Evolutionary conservation across 2,113 vertebrate species (phyloP), one percentile per base, ranked within the genome.

Genomic region (Psettodes erumei): DNA sequence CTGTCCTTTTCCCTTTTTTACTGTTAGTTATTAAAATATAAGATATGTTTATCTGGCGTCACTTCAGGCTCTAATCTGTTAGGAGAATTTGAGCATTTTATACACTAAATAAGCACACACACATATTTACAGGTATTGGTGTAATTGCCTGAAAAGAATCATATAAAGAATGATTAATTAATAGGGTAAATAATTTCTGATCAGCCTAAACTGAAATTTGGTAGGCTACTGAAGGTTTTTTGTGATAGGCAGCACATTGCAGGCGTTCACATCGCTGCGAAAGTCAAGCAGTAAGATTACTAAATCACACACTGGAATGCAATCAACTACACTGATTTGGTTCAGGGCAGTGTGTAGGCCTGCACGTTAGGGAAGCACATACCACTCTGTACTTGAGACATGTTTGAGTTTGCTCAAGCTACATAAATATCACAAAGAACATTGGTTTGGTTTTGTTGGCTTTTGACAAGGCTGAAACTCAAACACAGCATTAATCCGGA

Each of bases 391-490:
- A 23, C 28, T 58, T 45, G n/a, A 71, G 55, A 67, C 27, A 8
- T 62, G 60, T 74, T 64, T 48, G 47, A 33, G 32, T 84, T 90
- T 85, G 81, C 42, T 71, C 27, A 86, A 61, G 42, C 32, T 53
- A 21, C 6, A 21, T 60, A 60, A 77, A 75, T 48, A 55, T 53
- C 1, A 45, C 28, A 82, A 63, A 64, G 35, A 5, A 38, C 23
- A 21, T 1, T 15, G 55, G 23, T 32, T 62, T 32, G 13, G 37
- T 65, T 47, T 63, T 50, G 60, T 61, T 65, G 25, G 65, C 58
- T 73, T 76, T 64, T 76, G 40, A 79, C n/a, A 43, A 32, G 59
- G 72, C 30, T 81, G 84, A 75, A 89, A 87, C 82, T 89, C 80
- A 88, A 89, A 86, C 83, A 89, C 19, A 60, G 18, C 50, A 38